These are phyloP conservation scores for Coreoperca whiteheadi DNA, from an alignment of 2,113 vertebrate genomes.

Conservation along the genomic window DNA sequence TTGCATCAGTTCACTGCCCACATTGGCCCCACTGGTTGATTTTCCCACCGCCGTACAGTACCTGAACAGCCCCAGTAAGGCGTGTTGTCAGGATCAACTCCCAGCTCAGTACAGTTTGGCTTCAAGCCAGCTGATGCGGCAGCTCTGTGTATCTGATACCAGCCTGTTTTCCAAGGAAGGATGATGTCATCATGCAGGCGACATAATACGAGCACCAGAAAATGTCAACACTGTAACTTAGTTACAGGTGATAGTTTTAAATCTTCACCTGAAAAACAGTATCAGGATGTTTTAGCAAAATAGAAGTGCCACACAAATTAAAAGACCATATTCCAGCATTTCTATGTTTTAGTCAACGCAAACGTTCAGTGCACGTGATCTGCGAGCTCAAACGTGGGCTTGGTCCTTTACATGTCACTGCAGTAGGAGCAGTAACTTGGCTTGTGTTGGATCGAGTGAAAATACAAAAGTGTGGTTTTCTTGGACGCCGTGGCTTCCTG, in stretches of 20 bases:
- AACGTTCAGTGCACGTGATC: too few relatives aligned
- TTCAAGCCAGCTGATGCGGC: background rate
- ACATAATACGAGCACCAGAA: background rate
- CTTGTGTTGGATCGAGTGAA: too few relatives aligned
- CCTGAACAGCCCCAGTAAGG: background rate
- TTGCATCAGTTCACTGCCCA: background rate
- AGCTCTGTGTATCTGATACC: background rate
- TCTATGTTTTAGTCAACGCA: too few relatives aligned
- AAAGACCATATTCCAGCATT: too few relatives aligned
- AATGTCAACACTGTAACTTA: background rate
- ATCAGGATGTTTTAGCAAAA: background rate
- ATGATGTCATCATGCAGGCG: background rate
- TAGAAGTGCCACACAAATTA: background rate
- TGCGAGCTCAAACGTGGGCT: too few relatives aligned
- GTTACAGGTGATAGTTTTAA: background rate
- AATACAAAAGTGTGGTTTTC: background rate
- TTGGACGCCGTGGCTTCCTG: background rate
- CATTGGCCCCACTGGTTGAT: constrained; percentile 10
- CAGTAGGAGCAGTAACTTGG: too few relatives aligned
- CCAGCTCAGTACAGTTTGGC: background rate
- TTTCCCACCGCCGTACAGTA: background rate
- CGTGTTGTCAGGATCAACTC: background rate
- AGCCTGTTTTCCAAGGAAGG: background rate
- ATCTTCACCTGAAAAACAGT: background rate
- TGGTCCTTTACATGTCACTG: too few relatives aligned